Percentiles rank a stretch among this genome's conserved stretches.
Evolutionary conservation across 1,140 invertebrate species (phyloP).

Genomic region (Leptopilina boulardi): DNA sequence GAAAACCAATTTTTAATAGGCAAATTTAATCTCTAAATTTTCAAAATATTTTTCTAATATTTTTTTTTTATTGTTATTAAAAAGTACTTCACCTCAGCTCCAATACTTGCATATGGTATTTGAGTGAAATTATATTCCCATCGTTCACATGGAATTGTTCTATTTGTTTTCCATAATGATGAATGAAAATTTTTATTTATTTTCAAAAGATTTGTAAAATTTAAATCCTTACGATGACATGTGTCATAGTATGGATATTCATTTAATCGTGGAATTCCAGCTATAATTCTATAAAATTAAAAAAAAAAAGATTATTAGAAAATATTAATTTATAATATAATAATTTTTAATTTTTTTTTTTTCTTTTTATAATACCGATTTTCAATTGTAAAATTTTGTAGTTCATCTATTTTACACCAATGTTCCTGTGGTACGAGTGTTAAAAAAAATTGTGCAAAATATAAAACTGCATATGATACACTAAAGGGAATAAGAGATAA

Average conservation of each 20-base stretch:
- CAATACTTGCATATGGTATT: slow-evolving; percentile 75
- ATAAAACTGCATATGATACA: slow-evolving; percentile 67
- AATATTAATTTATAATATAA: neutral
- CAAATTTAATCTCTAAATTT: too few relatives aligned
- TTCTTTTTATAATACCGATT: too few relatives aligned
- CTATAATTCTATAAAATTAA: slow-evolving; percentile 59
- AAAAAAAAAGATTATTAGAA: neutral
- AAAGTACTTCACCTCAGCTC: slow-evolving; percentile 73
- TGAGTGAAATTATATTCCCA: slow-evolving; percentile 77
- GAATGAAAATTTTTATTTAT: slow-evolving; percentile 46
- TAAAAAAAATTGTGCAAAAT: slow-evolving; percentile 74
- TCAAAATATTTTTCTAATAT: neutral
- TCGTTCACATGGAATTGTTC: slow-evolving; percentile 61
- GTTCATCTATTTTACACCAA: slow-evolving; percentile 70
- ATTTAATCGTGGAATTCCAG: slow-evolving; percentile 59
- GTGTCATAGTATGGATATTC: slow-evolving; percentile 70
- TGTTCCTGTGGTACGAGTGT: slow-evolving; percentile 71
- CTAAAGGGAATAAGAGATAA: slow-evolving; percentile 68
- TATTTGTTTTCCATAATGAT: slow-evolving; percentile 56
- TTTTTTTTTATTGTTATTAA: neutral
- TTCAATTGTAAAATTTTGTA: slow-evolving; percentile 60
- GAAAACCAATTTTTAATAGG: too few relatives aligned
- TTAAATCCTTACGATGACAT: slow-evolving; percentile 65
- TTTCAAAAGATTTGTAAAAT: slow-evolving; percentile 55
- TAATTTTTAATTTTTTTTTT: slow-evolving; percentile 37